Conservation (phyloP, 2,797 vertebrate species). For the Tragopan temminckii region DNA sequence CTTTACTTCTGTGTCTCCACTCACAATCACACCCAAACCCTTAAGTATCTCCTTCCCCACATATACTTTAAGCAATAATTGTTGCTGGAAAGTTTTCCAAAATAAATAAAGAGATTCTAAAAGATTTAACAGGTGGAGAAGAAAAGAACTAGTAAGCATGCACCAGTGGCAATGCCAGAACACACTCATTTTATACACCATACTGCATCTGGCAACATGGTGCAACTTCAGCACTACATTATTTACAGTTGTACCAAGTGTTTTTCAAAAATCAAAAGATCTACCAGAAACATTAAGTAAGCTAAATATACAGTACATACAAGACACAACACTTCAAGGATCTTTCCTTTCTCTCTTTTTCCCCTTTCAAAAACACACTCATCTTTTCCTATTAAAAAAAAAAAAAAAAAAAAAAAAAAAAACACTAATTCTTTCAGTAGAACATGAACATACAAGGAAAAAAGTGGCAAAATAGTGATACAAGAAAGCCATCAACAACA, state of each 20-base stretch:
- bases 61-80: not conserved
- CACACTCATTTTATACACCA: not conserved
- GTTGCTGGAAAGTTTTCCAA: not conserved
- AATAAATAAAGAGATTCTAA: not conserved
- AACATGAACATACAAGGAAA: not conserved
- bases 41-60: fast-evolving
- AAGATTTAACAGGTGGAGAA: not conserved
- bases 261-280: not conserved
- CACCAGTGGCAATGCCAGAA: not conserved
- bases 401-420: too few relatives aligned
- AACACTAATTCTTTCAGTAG: not conserved
- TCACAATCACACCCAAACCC: not conserved
- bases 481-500: not conserved
- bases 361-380: not conserved
- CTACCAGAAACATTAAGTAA: not conserved
- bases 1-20: too few relatives aligned
- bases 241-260: not conserved
- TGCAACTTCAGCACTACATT: not conserved
- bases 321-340: not conserved
- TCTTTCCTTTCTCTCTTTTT: not conserved
- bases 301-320: not conserved
- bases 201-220: not conserved
- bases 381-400: not conserved
- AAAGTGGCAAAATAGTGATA: not conserved
- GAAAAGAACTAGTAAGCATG: not conserved